A percentile compares a stretch with the other conserved stretches of the same genome.
Evolutionary conservation across 1,140 invertebrate genomes (phyloP).

Genomic region (Drosophila gunungcola): DNA sequence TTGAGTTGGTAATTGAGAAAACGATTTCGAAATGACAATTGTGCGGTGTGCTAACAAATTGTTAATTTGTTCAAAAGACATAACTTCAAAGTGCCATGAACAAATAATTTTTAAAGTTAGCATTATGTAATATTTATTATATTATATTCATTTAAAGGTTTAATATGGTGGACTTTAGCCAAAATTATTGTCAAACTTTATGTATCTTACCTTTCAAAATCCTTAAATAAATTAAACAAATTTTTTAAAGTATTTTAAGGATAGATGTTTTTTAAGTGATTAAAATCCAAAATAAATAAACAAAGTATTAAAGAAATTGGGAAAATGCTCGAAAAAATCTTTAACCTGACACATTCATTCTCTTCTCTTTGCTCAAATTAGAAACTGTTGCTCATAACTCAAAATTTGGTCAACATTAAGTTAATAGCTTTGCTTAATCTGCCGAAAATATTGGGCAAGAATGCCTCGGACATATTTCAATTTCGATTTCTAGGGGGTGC

Average conservation of each 20-base stretch:
- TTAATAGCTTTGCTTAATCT: conserved; percentile 46
- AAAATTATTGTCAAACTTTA: too few relatives aligned
- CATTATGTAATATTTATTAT: too few relatives aligned
- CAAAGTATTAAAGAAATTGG: too few relatives aligned
- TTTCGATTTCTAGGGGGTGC: conserved; percentile 42
- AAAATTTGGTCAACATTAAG: conserved; percentile 32
- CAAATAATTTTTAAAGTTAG: too few relatives aligned
- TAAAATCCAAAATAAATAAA: background rate
- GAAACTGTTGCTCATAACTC: conserved; percentile 16
- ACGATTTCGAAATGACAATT: conserved; percentile 14
- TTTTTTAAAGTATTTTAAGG: too few relatives aligned
- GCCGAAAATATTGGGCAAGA: conserved; percentile 26
- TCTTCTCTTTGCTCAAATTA: background rate
- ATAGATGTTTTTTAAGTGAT: background rate
- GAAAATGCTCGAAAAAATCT: background rate
- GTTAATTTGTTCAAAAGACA: conserved; percentile 14
- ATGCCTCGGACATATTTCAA: conserved; percentile 35
- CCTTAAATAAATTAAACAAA: too few relatives aligned
- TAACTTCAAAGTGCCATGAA: conserved; percentile 2
- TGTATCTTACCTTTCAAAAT: too few relatives aligned
- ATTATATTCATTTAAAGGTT: too few relatives aligned
- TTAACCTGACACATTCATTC: background rate
- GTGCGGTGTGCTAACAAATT: conserved; percentile 23
- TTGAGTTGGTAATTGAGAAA: conserved; percentile 50
- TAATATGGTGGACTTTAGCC: too few relatives aligned